phyloP scores from a whole-genome alignment of 2,888 invertebrate species.

The Fabriciana adippe region DNA sequence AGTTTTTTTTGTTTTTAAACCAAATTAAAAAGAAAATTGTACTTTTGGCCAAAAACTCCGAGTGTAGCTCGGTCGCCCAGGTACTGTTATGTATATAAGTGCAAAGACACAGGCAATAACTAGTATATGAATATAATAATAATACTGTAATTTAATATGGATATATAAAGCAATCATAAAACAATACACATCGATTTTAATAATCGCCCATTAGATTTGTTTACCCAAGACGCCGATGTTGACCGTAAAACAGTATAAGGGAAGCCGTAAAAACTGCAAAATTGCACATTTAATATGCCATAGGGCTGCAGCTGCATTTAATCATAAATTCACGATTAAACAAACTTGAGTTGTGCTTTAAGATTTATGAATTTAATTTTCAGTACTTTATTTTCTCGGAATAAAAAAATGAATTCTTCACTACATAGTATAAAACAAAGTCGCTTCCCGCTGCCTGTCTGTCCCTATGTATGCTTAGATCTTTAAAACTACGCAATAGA shows the following conservation, averaged over 20 bases:
- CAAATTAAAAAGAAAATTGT: no score
- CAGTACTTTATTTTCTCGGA: not conserved
- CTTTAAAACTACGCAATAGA: no score
- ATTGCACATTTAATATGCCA: slow-evolving; percentile 55
- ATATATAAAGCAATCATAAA: slow-evolving; percentile 20
- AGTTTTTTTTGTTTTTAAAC: no score
- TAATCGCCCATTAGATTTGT: slow-evolving; percentile 55
- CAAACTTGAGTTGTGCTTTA: slow-evolving; percentile 19
- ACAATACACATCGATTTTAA: slow-evolving; percentile 44
- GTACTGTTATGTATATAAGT: no score
- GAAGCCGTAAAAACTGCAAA: slow-evolving; percentile 59
- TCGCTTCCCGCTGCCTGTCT: no score
- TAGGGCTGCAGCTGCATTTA: slow-evolving; percentile 51
- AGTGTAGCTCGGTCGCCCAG: no score
- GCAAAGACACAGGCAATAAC: no score
- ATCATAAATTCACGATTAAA: slow-evolving; percentile 40
- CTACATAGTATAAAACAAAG: no score
- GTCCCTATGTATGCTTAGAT: no score
- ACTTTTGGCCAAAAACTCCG: no score
- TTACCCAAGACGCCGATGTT: slow-evolving; percentile 55
- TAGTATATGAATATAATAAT: no score
- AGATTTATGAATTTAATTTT: slow-evolving; percentile 8
- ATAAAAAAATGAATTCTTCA: no score
- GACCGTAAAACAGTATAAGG: slow-evolving; percentile 51
- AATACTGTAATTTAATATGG: not conserved